Conservation (phyloP, 2,888 invertebrate genomes). For the Ametastegia equiseti region DNA sequence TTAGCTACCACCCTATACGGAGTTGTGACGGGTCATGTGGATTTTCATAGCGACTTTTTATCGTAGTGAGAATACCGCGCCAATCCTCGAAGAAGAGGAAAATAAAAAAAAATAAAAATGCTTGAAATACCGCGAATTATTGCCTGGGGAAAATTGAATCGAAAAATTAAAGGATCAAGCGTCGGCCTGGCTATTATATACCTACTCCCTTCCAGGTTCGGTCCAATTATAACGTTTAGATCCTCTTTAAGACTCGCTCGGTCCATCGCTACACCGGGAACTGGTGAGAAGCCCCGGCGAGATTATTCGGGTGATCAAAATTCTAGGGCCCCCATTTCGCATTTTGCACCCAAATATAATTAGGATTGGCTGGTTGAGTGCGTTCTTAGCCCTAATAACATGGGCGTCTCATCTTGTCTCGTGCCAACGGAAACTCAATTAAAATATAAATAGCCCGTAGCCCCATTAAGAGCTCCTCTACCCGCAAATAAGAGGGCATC, state of each 20-base stretch:
- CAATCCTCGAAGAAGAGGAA: neutral
- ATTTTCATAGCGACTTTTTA: constrained; percentile 1
- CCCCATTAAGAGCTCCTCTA: constrained; percentile 57
- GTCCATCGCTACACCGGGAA: neutral
- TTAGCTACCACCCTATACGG: neutral
- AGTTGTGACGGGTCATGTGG: neutral
- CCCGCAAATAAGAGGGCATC: constrained; percentile 48
- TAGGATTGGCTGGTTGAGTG: constrained; percentile 38
- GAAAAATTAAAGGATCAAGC: constrained; percentile 19
- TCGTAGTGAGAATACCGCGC: neutral
- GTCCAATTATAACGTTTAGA: constrained; percentile 27
- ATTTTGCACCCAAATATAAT: constrained; percentile 37
- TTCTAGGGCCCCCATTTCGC: constrained; percentile 23
- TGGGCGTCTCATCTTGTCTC: constrained; percentile 47
- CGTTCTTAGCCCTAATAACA: constrained; percentile 47
- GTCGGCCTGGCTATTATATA: constrained; percentile 15
- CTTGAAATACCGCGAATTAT: constrained; percentile 14
- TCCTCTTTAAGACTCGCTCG: constrained; percentile 17
- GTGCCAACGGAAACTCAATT: constrained; percentile 64
- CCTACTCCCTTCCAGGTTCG: neutral
- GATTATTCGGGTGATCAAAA: constrained; percentile 40
- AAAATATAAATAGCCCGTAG: constrained; percentile 63
- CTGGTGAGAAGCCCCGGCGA: constrained; percentile 12
- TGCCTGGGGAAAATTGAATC: neutral
- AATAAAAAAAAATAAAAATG: no score